Percentiles rank a stretch among this genome's conserved stretches.
Conservation (phyloP, 2,888 invertebrate species). For the Coelopa pilipes region DNA sequence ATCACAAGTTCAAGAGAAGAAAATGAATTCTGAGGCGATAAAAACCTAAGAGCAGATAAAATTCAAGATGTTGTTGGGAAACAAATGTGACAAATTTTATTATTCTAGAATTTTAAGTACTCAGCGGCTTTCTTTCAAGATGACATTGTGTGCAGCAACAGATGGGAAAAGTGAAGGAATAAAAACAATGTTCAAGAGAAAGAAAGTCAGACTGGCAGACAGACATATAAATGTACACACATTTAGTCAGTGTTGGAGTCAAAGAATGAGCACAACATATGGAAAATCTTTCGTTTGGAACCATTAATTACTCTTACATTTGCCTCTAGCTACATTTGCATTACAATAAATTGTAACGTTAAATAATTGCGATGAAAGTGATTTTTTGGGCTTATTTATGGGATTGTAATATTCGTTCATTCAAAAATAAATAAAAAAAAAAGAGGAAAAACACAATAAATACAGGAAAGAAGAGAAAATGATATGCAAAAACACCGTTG, state of each 20-base stretch:
- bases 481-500: constrained; percentile 14
- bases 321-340: constrained; percentile 19
- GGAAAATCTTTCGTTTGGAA: constrained; percentile 39
- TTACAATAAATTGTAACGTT: constrained; percentile 3
- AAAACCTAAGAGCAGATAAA: too few species aligned
- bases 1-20: too few species aligned
- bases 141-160: neutral
- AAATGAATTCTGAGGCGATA: too few species aligned
- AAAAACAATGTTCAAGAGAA: constrained; percentile 1
- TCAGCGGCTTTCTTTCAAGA: too few species aligned
- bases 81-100: too few species aligned
- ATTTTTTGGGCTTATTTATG: neutral
- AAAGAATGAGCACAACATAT: constrained; percentile 26
- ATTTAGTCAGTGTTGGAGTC: neutral
- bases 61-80: too few species aligned
- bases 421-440: neutral
- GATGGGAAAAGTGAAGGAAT: neutral
- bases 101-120: too few species aligned
- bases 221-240: too few species aligned
- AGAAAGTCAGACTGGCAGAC: neutral
- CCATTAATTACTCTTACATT: constrained; percentile 36
- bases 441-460: too few species aligned
- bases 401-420: neutral
- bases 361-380: constrained; percentile 30
- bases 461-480: too few species aligned